Evolutionary conservation across 1,140 invertebrate genomes (phyloP), one percentile per base, ranked within the genome.

Genomic region (Ganaspis sp.): DNA sequence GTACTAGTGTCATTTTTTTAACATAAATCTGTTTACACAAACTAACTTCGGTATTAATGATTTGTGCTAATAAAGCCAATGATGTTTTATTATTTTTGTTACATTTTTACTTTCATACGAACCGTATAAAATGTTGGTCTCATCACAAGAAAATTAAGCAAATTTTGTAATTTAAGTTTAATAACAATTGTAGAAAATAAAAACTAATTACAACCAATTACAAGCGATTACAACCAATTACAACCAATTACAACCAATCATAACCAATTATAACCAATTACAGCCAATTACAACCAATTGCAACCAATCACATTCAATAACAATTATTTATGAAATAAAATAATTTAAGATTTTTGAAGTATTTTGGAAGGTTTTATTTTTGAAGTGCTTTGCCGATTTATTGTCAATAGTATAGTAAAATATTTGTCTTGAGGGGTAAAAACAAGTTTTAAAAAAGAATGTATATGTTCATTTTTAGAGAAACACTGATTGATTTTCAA

Each of bases 11-110:
- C 53, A 54, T 64, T 64, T 64, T 29, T 26, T 26, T 0, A 64
- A 34, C 58, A 64, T 64, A 64, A 64, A 64, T 64, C n/a, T n/a
- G 4, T 4, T 29, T 29, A 64, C 26, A 29, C 2, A 15, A 34
- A 64, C 23, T 64, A 34, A 64, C 58, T 26, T 64, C 11, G 26
- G 4, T 29, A 64, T 64, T 64, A 29, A n/a, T 64, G 6, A 64
- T 34, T 29, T 64, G 58, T 64, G 58, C 58, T 29, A 64, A 64
- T 64, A 64, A 64, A 64, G 26, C 58, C 58, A 34, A 64, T 64
- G 26, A 64, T 64, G 26, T 64, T 64, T 34, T n/a, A 64, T 64
- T 64, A 49, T 49, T 49, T 49, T 49, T 49, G n/a, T 26, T 29
- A 64, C 26, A 26, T 64, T 64, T 64, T 34, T 64, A 29, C 58